Evolutionary conservation across 1,140 invertebrate genomes (phyloP).

Genomic region (Drosophila nasuta): DNA sequence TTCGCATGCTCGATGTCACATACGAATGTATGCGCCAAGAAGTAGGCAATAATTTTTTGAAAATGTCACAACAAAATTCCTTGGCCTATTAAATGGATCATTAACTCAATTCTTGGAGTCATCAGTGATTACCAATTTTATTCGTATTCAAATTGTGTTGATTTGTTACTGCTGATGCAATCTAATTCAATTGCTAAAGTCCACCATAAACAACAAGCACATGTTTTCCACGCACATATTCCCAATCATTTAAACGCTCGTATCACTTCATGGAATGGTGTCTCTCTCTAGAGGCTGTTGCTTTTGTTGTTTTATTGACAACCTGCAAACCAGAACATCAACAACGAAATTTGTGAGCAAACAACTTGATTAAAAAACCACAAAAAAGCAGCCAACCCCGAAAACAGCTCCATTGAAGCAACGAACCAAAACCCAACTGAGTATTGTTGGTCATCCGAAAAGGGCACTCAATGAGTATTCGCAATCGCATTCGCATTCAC

Average conservation of each 20-base stretch:
- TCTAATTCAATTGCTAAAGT: not conserved
- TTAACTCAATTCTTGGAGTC: not conserved
- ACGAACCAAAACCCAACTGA: conserved; percentile 29
- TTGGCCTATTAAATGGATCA: conserved; percentile 21
- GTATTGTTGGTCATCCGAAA: conserved; percentile 43
- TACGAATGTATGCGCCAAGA: conserved; percentile 42
- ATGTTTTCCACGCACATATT: not conserved
- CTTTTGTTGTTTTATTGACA: conserved; percentile 34
- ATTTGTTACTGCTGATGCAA: not conserved
- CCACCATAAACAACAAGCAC: not conserved
- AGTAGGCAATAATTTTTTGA: conserved; percentile 57
- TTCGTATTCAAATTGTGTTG: too few species aligned
- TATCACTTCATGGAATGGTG: conserved; percentile 11
- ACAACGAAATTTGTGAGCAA: conserved; percentile 64
- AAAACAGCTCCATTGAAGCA: conserved; percentile 12
- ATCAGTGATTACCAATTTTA: not conserved
- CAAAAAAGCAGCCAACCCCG: conserved; percentile 55
- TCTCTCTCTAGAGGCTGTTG: conserved; percentile 26
- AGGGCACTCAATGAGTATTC: conserved; percentile 66
- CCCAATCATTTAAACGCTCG: conserved; percentile 27
- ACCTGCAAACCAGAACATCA: conserved; percentile 40
- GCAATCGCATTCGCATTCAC: conserved; percentile 44
- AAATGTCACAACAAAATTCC: conserved; percentile 26
- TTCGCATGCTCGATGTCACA: conserved; percentile 31
- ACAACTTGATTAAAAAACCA: conserved; percentile 82